A percentile compares a stretch with the other conserved stretches of the same genome.
Evolutionary conservation across 2,888 invertebrate species (phyloP).

Genomic region (Erebia ligea): DNA sequence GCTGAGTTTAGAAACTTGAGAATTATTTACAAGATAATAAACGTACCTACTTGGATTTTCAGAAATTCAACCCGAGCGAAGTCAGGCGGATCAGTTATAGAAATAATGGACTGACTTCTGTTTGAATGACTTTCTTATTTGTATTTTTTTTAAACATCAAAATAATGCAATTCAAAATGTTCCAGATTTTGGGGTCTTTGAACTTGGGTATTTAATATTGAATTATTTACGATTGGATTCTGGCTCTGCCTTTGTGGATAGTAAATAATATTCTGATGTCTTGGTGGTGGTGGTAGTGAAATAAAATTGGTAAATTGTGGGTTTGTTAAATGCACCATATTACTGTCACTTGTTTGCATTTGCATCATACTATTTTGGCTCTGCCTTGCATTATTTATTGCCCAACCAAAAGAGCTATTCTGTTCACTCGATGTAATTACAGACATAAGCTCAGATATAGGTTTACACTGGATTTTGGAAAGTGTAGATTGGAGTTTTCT

Average conservation of each 20-base stretch:
- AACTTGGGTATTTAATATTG: background rate
- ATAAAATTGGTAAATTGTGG: background rate
- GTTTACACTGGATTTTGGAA: conserved; percentile 73
- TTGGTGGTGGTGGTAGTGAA: background rate
- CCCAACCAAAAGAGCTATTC: conserved; percentile 19
- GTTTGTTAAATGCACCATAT: background rate
- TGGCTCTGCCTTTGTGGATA: background rate
- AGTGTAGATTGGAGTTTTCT: conserved; percentile 10
- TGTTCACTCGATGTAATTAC: conserved; percentile 35
- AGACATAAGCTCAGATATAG: conserved; percentile 69
- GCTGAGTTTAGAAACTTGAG: too few species aligned
- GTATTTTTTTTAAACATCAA: too few species aligned
- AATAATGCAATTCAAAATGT: conserved; percentile 52
- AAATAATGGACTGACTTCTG: too few species aligned
- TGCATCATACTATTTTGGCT: conserved; percentile 12
- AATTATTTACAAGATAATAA: too few species aligned
- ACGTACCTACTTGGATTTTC: too few species aligned
- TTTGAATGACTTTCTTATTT: too few species aligned
- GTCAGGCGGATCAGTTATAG: too few species aligned
- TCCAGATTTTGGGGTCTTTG: conserved; percentile 35
- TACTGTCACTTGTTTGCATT: conserved; percentile 8
- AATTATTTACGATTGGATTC: background rate
- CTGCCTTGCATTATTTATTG: conserved; percentile 6
- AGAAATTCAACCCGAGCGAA: too few species aligned
- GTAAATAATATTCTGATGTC: background rate